Conservation (phyloP, 2,888 invertebrate species). For the Trachelus tabidus region DNA sequence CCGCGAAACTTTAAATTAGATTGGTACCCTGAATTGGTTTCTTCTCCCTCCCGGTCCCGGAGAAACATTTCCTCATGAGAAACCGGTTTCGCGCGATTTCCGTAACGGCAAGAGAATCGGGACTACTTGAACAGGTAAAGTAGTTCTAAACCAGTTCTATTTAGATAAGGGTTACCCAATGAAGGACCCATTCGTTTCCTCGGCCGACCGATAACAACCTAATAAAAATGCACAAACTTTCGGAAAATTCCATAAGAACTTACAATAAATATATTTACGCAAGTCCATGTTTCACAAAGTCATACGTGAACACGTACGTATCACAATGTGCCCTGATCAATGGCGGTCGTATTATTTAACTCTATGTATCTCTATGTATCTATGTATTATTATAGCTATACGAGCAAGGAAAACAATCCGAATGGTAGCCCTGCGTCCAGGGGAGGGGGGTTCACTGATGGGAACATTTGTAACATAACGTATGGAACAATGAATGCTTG, state of each 20-base stretch:
- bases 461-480: background rate
- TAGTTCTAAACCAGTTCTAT: background rate
- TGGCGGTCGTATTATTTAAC: background rate
- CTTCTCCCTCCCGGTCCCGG: background rate
- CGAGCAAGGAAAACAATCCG: background rate
- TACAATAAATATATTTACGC: background rate
- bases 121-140: background rate
- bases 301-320: background rate
- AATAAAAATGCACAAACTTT: background rate
- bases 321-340: background rate
- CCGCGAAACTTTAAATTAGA: constrained; percentile 31
- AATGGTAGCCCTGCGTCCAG: background rate
- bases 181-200: background rate
- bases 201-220: background rate
- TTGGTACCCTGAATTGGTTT: constrained; percentile 17
- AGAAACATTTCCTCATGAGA: constrained; percentile 8
- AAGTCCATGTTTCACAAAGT: background rate
- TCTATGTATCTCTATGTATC: too few relatives aligned
- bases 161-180: background rate
- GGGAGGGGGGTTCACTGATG: background rate
- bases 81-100: background rate
- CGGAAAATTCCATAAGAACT: background rate
- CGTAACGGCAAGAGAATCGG: background rate
- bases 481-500: background rate
- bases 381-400: background rate